Evolutionary conservation across 2,113 vertebrate genomes (phyloP), one percentile per base, ranked within the genome.

Genomic region (Psittacus erithacus): DNA sequence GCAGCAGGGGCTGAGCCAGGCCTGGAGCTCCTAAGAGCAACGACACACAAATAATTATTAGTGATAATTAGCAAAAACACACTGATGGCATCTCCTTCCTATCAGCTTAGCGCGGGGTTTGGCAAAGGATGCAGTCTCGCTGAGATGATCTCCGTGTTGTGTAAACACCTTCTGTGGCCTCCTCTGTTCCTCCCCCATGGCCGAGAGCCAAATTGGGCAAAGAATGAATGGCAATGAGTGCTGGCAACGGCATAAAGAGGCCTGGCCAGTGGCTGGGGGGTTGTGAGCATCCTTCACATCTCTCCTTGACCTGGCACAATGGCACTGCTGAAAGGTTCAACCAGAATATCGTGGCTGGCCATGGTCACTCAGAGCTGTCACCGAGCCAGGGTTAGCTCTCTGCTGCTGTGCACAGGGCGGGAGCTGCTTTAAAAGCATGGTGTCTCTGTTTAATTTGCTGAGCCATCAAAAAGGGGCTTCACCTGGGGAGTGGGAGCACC

Each of bases 1-100:
- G 33, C 52, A 64, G 59, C 63, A 57, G 39, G 5, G 14, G 17
- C 60, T 50, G 64, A 80, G 44, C 43, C 55, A 43, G 47, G 52
- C 59, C 25, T 4, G 9, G 75, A 60, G 73, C 62, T 88, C 55
- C 59, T 60, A 19, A 52, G 27, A 79, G 85, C 60, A 59, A 29
- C 29, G 28, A 9, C 5, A 5, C n/a, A 15, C 86, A 92, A 87
- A 78, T 92, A 93, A 80, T 87, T 44, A 95, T 95, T 97, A 96
- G 29, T 5, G 17, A 67, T 79, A 91, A 94, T 84, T 88, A 94
- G 52, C n/a, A 82, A 81, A 84, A 89, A 10, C 57, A 17, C 44
- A 14, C 69, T 85, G 86, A 92, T 84, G 83, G 74, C 70, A 90
- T 94, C 85, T 91, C 75, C 71, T 77, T 50, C 20, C 0, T 88